These are phyloP conservation scores for Eupelmus urozonus DNA, from an alignment of 2,888 invertebrate genomes.

Conservation along the genomic window DNA sequence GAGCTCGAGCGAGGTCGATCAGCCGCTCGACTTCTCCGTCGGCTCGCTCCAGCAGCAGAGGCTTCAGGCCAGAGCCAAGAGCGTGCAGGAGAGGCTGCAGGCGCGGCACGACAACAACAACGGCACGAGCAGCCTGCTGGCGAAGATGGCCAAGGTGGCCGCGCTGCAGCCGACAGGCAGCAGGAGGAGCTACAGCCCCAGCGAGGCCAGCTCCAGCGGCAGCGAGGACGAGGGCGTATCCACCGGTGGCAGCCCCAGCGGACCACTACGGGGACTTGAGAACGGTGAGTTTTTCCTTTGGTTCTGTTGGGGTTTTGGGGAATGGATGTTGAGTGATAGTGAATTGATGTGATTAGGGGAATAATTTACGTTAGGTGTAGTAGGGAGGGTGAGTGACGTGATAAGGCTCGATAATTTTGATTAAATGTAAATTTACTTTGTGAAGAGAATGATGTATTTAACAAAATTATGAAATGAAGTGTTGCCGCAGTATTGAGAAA, in stretches of 20 bases:
- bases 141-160: constrained; percentile 66
- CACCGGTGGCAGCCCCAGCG: constrained; percentile 74
- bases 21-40: constrained; percentile 88
- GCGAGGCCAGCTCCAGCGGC: constrained; percentile 72
- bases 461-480: too few species aligned
- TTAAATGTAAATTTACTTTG: too few species aligned
- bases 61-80: constrained; percentile 61
- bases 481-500: too few species aligned
- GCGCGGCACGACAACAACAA: constrained; percentile 60
- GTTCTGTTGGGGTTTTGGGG: too few species aligned
- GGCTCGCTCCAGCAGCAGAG: constrained; percentile 78
- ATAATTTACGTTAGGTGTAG: too few species aligned
- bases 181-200: constrained; percentile 74
- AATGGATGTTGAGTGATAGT: too few species aligned
- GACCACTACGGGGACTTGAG: constrained; percentile 73
- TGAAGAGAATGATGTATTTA: neutral
- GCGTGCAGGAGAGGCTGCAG: constrained; percentile 71
- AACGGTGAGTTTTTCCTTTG: constrained; percentile 76
- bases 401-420: too few species aligned
- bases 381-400: too few species aligned
- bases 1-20: constrained; percentile 77
- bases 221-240: constrained; percentile 76
- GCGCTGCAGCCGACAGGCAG: too few species aligned
- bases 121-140: constrained; percentile 62
- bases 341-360: too few species aligned